Evolutionary conservation across 2,113 vertebrate genomes (phyloP).

Genomic region (Anhinga rufa): DNA sequence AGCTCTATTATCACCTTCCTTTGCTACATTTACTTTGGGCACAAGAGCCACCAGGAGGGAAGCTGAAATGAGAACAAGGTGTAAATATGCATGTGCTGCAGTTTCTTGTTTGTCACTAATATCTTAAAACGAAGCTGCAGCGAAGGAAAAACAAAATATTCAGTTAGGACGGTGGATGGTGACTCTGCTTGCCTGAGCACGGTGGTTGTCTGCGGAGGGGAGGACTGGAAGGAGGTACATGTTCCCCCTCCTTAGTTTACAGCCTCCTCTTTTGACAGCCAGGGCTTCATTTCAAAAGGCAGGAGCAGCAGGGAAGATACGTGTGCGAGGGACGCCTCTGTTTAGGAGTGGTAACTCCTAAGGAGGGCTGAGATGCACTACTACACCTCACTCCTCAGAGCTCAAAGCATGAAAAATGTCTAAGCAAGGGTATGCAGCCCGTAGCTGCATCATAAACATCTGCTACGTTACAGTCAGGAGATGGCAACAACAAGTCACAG

Average conservation of each 20-base stretch:
- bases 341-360: neutral
- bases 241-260: neutral
- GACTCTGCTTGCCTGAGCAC: neutral
- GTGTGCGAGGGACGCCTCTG: neutral
- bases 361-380: neutral
- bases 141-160: neutral
- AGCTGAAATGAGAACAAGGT: neutral
- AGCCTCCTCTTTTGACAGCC: neutral
- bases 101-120: neutral
- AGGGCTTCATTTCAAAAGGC: neutral
- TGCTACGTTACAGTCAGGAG: rapidly evolving
- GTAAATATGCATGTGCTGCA: neutral
- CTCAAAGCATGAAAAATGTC: neutral
- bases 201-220: neutral
- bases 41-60: neutral
- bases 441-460: neutral
- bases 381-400: neutral
- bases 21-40: neutral
- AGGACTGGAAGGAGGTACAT: neutral
- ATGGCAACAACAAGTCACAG: neutral
- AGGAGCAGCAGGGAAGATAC: neutral
- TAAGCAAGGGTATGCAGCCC: neutral
- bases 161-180: neutral
- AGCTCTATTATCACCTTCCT: constrained; percentile 13
- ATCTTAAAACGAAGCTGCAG: neutral